Evolutionary conservation across 2,113 vertebrate species (phyloP).

Genomic region (Bubo scandiacus): DNA sequence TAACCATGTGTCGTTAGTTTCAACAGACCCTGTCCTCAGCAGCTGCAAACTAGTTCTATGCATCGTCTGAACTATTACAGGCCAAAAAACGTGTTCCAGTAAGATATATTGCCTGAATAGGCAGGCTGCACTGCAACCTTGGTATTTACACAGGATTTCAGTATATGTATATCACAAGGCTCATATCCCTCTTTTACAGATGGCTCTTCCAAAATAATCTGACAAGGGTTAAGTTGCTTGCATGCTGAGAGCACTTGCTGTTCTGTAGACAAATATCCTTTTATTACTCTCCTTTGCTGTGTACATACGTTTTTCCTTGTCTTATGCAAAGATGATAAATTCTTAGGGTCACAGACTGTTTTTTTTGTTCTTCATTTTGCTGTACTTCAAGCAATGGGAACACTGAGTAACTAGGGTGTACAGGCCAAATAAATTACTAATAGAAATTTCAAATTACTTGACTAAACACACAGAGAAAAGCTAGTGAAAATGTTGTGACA

Average conservation of each 20-base stretch:
- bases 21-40: background rate
- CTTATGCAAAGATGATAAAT: background rate
- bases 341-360: background rate
- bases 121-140: background rate
- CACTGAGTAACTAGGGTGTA: background rate
- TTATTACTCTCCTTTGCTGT: background rate
- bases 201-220: conserved; percentile 7
- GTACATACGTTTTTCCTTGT: background rate
- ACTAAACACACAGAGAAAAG: background rate
- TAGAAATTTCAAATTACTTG: background rate
- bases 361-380: background rate
- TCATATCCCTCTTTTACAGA: background rate
- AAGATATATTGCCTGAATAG: background rate
- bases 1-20: background rate
- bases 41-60: background rate
- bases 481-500: background rate
- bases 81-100: background rate
- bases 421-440: background rate
- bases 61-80: background rate
- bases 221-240: conserved; percentile 17
- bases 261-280: background rate
- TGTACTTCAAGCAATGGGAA: background rate
- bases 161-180: background rate
- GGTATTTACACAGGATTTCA: background rate
- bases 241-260: conserved; percentile 33